Conservation (phyloP, 1,140 invertebrate genomes). For the Drosophila neocordata region DNA sequence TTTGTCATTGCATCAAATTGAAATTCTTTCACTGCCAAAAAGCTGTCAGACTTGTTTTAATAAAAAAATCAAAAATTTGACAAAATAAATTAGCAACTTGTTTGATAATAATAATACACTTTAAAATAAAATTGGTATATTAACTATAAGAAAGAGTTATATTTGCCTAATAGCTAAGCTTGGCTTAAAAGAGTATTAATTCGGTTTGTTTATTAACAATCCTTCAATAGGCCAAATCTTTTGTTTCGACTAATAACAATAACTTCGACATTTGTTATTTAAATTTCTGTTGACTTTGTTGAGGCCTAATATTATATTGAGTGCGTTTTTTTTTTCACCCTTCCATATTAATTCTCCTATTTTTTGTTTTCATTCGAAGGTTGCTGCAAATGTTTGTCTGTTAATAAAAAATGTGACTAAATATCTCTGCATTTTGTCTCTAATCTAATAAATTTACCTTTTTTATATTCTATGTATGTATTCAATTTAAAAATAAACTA, state of each 20-base stretch:
- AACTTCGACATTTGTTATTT: conserved; percentile 43
- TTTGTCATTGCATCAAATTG: conserved; percentile 22
- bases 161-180: too few species aligned
- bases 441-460: conserved; percentile 44
- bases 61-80: conserved; percentile 15
- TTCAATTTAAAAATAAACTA: conserved; percentile 35
- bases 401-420: background rate
- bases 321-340: background rate
- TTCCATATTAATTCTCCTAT: too few species aligned
- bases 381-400: conserved; percentile 8
- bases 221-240: conserved; percentile 45
- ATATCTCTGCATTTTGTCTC: conserved; percentile 4
- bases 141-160: background rate
- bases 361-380: background rate
- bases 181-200: background rate
- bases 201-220: conserved; percentile 31
- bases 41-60: conserved; percentile 57
- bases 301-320: conserved; percentile 32
- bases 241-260: background rate
- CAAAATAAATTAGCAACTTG: conserved; percentile 67
- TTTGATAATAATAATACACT: conserved; percentile 51
- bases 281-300: conserved; percentile 24
- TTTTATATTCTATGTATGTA: conserved; percentile 29
- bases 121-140: background rate
- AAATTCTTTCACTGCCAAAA: conserved; percentile 50